A percentile compares a stretch with the other conserved stretches of the same genome.
phyloP scores from a whole-genome alignment of 1,140 invertebrate species.

The Bombus haemorrhoidalis region DNA sequence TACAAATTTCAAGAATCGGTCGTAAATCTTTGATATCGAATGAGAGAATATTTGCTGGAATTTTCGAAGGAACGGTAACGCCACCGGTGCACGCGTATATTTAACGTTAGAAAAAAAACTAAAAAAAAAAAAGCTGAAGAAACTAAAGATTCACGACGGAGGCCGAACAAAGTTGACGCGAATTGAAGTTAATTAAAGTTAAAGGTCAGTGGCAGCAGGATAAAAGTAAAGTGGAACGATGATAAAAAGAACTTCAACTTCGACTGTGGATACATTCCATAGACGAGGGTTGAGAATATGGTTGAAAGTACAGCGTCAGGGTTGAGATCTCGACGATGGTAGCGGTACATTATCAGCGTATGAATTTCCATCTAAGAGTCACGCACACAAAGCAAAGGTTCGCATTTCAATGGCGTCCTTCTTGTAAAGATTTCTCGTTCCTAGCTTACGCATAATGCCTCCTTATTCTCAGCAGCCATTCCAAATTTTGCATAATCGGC shows the following conservation, averaged over 20 bases:
- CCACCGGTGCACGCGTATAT: no score
- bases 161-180: no score
- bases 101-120: no score
- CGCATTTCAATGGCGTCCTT: neutral
- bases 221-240: neutral
- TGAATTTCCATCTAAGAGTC: neutral
- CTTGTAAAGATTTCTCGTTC: neutral
- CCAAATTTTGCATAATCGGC: constrained; percentile 41
- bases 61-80: no score
- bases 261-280: neutral
- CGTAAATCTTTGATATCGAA: no score
- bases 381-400: neutral
- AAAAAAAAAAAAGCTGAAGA: no score
- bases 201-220: no score
- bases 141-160: no score
- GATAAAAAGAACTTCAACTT: neutral
- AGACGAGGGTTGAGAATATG: neutral
- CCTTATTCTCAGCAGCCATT: constrained; percentile 2
- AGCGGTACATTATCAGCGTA: neutral
- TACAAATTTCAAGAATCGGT: no score
- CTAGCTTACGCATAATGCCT: neutral
- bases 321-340: neutral
- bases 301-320: neutral
- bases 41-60: no score
- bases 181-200: no score